phyloP scores from a whole-genome alignment of 2,797 vertebrate species.

The Sebastes steindachneri region DNA sequence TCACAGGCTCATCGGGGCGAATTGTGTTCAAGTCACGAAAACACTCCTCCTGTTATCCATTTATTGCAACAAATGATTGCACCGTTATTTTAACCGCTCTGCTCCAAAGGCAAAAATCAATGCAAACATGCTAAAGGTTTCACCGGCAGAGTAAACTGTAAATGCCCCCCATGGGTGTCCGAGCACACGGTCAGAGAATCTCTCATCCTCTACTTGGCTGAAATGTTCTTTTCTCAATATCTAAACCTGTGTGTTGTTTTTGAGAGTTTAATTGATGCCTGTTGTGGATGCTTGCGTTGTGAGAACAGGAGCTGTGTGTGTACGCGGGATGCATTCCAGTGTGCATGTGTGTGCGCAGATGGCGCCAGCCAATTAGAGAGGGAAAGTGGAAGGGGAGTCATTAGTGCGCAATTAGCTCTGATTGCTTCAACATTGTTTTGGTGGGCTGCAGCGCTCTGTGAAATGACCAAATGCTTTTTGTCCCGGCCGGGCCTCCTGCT shows the following conservation, averaged over 20 bases:
- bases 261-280: constrained; percentile 8
- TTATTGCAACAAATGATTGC: constrained; percentile 29
- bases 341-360: constrained; percentile 56
- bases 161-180: constrained; percentile 8
- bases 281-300: background rate
- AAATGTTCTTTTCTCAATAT: constrained; percentile 19
- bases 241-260: background rate
- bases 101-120: constrained; percentile 39
- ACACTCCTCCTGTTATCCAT: constrained; percentile 2
- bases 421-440: constrained; percentile 84
- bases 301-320: constrained; percentile 6
- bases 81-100: constrained; percentile 10
- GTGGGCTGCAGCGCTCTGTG: constrained; percentile 74
- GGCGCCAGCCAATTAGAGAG: constrained; percentile 79
- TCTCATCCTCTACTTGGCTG: constrained; percentile 9
- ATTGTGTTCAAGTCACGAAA: constrained; percentile 8
- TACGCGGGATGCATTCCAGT: constrained; percentile 8
- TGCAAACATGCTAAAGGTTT: constrained; percentile 48
- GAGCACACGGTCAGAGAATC: constrained; percentile 1
- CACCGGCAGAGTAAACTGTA: constrained; percentile 10
- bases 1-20: background rate
- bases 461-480: constrained; percentile 79
- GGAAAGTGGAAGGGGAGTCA: constrained; percentile 77
- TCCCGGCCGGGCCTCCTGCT: constrained; percentile 27
- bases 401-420: constrained; percentile 80